A percentile compares a stretch with the other conserved stretches of the same genome.
Evolutionary conservation across 2,888 invertebrate species (phyloP).

Genomic region (Rhyacophila evoluta): DNA sequence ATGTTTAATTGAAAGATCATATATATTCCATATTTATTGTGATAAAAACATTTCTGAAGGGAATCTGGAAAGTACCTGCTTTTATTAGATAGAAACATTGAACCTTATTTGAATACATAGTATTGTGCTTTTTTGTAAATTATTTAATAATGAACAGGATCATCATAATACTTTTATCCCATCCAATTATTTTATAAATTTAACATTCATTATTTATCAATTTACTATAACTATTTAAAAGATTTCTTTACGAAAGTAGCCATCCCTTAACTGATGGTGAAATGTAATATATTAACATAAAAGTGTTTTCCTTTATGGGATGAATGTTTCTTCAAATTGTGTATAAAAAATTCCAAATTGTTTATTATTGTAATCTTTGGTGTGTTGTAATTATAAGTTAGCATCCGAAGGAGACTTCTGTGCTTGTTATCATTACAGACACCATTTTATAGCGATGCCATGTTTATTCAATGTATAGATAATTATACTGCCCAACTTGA

Average conservation of each 20-base stretch:
- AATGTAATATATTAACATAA: not conserved
- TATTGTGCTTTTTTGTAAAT: conserved; percentile 20
- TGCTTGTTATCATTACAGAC: not conserved
- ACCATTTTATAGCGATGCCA: not conserved
- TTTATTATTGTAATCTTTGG: not conserved
- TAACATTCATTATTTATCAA: not conserved
- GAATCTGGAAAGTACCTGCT: not conserved
- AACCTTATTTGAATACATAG: not conserved
- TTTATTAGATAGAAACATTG: not conserved
- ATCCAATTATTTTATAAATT: not conserved
- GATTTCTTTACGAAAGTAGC: not conserved
- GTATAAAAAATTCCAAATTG: not conserved
- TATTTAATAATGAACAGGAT: not conserved
- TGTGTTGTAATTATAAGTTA: not conserved
- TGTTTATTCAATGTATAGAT: not conserved
- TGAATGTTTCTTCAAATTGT: not conserved
- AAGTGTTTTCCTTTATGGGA: not conserved
- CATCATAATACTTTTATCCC: not conserved
- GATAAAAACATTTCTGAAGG: conserved; percentile 12
- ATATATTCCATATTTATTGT: conserved; percentile 18
- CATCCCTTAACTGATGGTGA: not conserved
- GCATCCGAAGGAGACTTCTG: not conserved
- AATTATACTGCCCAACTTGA: not conserved
- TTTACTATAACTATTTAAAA: not conserved
- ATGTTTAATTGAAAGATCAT: conserved; percentile 12